phyloP scores from a whole-genome alignment of 35 echinoderm and acorn worm genomes.

The Diadema setosum region DNA sequence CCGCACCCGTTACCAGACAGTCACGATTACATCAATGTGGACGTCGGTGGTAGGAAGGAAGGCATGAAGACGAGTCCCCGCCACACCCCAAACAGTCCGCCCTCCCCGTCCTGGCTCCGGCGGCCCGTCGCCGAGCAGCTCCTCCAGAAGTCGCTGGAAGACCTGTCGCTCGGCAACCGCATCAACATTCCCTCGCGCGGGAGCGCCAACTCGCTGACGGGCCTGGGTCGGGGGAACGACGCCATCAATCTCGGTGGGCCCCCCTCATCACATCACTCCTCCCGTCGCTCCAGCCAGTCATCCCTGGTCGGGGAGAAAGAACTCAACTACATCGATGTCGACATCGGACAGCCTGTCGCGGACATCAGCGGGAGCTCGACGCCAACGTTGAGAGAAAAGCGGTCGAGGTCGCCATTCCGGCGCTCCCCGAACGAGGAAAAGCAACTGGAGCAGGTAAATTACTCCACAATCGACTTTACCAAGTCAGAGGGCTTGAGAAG shows the following conservation, averaged over 20 bases:
- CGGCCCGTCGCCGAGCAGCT: background rate
- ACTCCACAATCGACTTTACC: slow-evolving; percentile 90
- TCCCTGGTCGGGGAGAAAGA: slow-evolving; percentile 54
- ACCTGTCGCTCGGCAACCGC: background rate
- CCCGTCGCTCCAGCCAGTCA: slow-evolving; percentile 15
- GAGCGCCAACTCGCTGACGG: slow-evolving; percentile 7
- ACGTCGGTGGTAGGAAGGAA: background rate
- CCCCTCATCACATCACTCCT: slow-evolving; percentile 21
- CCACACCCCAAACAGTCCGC: background rate
- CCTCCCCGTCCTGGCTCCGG: background rate
- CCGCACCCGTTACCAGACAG: background rate
- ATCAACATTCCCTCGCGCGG: background rate
- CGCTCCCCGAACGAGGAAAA: slow-evolving; percentile 59
- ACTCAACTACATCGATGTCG: slow-evolving; percentile 92
- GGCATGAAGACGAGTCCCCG: background rate
- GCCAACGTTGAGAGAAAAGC: background rate
- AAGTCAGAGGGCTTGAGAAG: slow-evolving; percentile 87
- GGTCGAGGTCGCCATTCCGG: slow-evolving; percentile 52
- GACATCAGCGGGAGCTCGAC: slow-evolving; percentile 18
- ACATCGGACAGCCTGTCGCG: slow-evolving; percentile 52
- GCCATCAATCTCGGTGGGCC: slow-evolving; percentile 13
- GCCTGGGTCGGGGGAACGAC: background rate
- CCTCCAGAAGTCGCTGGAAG: background rate
- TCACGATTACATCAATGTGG: slow-evolving; percentile 74
- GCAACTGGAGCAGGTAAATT: slow-evolving; percentile 53